Conservation (phyloP, 1,140 invertebrate species). For the Bombyx mandarina region DNA sequence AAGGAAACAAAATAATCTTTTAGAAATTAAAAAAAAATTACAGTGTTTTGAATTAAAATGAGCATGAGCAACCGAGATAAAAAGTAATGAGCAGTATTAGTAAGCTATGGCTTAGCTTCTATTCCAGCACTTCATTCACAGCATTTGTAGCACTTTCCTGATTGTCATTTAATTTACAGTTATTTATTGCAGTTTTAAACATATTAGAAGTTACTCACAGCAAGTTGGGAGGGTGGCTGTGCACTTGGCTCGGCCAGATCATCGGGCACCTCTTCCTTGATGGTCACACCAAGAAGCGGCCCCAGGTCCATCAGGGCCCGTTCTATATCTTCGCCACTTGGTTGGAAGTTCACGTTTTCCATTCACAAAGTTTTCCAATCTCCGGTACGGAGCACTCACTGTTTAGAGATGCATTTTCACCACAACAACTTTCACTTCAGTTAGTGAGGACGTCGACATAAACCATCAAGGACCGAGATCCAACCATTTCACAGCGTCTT, state of each 20-base stretch:
- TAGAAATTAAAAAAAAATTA: too few relatives aligned
- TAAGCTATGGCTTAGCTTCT: too few relatives aligned
- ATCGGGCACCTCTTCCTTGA: constrained; percentile 60
- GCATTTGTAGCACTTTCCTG: too few relatives aligned
- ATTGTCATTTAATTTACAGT: too few relatives aligned
- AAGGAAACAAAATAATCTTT: too few relatives aligned
- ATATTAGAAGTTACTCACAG: constrained; percentile 9
- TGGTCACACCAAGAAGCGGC: constrained; percentile 58
- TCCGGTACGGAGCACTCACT: background rate
- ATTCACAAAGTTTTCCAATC: constrained; percentile 21
- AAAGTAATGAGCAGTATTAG: too few relatives aligned
- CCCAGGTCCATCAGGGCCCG: constrained; percentile 62
- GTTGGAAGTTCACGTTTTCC: constrained; percentile 51
- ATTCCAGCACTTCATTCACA: too few relatives aligned
- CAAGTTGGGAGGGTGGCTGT: constrained; percentile 14
- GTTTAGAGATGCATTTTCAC: constrained; percentile 28
- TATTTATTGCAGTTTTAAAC: too few relatives aligned
- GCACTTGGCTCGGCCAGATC: constrained; percentile 29
- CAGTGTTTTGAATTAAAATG: too few relatives aligned
- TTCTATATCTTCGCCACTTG: constrained; percentile 57
- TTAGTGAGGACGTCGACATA: constrained; percentile 44
- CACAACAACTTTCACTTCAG: constrained; percentile 51
- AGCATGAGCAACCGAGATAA: too few relatives aligned
- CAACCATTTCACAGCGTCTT: constrained; percentile 25
- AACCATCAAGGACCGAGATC: constrained; percentile 41